Percentiles rank a stretch among this genome's conserved stretches.
phyloP scores from a whole-genome alignment of 2,113 vertebrate species.

The Apodemus speciosus region DNA sequence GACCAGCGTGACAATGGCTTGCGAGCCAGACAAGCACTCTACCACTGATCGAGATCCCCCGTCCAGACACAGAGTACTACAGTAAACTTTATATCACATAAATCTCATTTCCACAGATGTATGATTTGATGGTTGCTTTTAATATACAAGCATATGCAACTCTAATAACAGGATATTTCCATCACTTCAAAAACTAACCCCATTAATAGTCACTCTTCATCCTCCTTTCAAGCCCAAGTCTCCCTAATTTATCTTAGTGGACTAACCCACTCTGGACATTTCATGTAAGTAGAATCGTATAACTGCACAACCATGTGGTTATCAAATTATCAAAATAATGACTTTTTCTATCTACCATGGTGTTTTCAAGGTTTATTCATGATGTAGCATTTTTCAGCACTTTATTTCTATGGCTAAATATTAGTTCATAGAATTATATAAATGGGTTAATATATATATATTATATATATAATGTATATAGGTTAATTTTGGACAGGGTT shows the following conservation, averaged over 20 bases:
- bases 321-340: neutral
- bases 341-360: conserved; percentile 25
- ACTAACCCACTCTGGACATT: neutral
- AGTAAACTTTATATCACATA: neutral
- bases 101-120: neutral
- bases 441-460: too few relatives aligned
- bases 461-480: too few relatives aligned
- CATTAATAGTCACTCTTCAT: neutral
- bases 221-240: neutral
- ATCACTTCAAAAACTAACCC: neutral
- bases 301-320: neutral
- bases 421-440: neutral
- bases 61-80: neutral
- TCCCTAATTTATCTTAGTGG: neutral
- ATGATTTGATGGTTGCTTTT: neutral
- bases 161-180: neutral
- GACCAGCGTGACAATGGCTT: too few relatives aligned
- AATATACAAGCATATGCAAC: neutral
- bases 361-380: conserved; percentile 17
- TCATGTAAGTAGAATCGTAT: neutral
- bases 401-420: conserved; percentile 2
- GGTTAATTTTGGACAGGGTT: neutral
- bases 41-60: neutral
- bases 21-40: neutral
- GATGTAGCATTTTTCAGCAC: neutral